phyloP scores from a whole-genome alignment of 2,113 vertebrate species.

The Notiomystis cincta region DNA sequence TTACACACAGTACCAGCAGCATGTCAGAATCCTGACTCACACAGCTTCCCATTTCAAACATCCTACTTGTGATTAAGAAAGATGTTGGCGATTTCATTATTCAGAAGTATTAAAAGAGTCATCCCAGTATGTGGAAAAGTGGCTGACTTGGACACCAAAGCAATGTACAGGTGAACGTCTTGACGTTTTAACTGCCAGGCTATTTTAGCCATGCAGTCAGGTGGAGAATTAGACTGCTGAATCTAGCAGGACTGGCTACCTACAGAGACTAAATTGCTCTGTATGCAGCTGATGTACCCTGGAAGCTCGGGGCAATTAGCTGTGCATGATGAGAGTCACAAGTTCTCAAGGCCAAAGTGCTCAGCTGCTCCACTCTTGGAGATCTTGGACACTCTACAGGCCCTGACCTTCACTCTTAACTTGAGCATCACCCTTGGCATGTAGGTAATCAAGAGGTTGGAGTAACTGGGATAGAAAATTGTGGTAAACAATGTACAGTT shows the following conservation, averaged over 20 bases:
- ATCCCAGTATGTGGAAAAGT: not conserved
- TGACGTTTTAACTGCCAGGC: constrained; percentile 4
- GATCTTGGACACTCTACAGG: not conserved
- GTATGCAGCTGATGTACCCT: not conserved
- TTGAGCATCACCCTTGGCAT: not conserved
- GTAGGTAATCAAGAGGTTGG: not conserved
- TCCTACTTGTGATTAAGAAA: not conserved
- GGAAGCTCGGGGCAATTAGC: not conserved
- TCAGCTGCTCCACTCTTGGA: not conserved
- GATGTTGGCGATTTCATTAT: not conserved
- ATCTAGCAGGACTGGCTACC: not conserved
- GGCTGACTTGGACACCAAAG: not conserved
- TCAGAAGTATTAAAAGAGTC: not conserved
- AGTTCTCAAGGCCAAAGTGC: not conserved
- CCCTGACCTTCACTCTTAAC: not conserved
- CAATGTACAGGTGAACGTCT: not conserved
- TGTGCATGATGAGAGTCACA: not conserved
- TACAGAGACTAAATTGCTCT: not conserved
- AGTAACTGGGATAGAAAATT: not conserved
- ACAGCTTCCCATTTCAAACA: not conserved
- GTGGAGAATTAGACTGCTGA: not conserved
- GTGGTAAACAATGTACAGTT: not conserved
- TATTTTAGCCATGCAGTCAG: not conserved
- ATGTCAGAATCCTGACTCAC: not conserved
- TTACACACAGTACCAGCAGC: not conserved